Evolutionary conservation across 1,140 invertebrate species (phyloP), one percentile per base, ranked within the genome.

Genomic region (Zaprionus taronus): DNA sequence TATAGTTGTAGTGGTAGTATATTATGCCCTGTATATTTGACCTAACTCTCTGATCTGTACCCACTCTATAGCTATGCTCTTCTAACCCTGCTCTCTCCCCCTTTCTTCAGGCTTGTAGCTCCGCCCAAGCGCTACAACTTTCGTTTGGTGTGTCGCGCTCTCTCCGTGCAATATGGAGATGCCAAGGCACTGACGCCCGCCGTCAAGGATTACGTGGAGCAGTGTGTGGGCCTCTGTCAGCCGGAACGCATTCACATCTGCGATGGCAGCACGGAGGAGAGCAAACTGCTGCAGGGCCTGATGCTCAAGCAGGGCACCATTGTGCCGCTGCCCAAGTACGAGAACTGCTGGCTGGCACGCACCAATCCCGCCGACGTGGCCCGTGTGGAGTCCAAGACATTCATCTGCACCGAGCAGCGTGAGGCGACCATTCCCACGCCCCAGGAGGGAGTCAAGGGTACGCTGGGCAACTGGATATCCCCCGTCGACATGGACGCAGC

Each of bases 351-450:
- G 96, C 93, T 98, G 70, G 97, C 97, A 1, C 94, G 95, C 75
- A 99, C 98, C 2, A 98, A 99, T 93, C 98, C 98, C 1, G 96
- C 95, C 0, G 98, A 99, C 93, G 98, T 99, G 5, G 98, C 98
- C 0, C 94, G 98, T 31, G 98, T 99, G 1, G 98, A 99, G 93
- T 96, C 96, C 47, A 95, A 96, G 82, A 99, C 98, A 0, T 98
- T 98, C 91, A 98, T 99, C 77, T 96, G 96, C 53, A 99, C 98
- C 0, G 93, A 94, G 2, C 94, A 95, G 12, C 95, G 95, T 90
- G 94, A 94, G 31, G 96, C 98, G 60, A 96, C 97, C 0, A 94
- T 98, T 15, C 97, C 97, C 6, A 94, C 96, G 1, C 94, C 94
- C 58, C 90, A 95, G 7, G n/a, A 47, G n/a, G 41, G 41, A 41